Evolutionary conservation across 2,888 invertebrate species (phyloP).

Genomic region (Pelosia muscerda): DNA sequence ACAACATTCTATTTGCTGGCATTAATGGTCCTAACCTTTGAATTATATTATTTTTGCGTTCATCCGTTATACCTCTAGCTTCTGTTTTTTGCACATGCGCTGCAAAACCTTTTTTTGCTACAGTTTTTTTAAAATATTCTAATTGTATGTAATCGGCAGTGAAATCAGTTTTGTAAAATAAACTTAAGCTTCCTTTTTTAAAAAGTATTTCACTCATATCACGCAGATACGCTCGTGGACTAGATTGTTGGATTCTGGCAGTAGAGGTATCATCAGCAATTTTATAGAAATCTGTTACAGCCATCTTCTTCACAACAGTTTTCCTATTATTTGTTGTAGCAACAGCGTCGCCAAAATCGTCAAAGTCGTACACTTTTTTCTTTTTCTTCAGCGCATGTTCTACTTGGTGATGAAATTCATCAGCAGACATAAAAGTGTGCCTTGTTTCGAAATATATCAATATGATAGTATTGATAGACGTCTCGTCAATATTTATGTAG

Average conservation of each 20-base stretch:
- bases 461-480: slow-evolving; percentile 10
- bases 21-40: slow-evolving; percentile 19
- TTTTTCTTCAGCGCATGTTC: slow-evolving; percentile 9
- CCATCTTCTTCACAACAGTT: slow-evolving; percentile 15
- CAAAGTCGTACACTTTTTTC: slow-evolving; percentile 11
- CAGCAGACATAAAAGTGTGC: slow-evolving; percentile 12
- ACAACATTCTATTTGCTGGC: slow-evolving; percentile 18
- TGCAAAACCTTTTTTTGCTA: slow-evolving; percentile 14
- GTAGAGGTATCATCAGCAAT: slow-evolving; percentile 18
- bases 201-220: slow-evolving; percentile 1
- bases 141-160: slow-evolving; percentile 14
- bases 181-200: slow-evolving; percentile 16
- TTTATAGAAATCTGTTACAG: slow-evolving; percentile 15
- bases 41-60: slow-evolving; percentile 18
- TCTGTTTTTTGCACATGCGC: slow-evolving; percentile 18
- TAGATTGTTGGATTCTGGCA: slow-evolving; percentile 18
- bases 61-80: slow-evolving; percentile 16
- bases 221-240: slow-evolving; percentile 9
- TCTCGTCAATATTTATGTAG: slow-evolving; percentile 15
- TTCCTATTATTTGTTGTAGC: slow-evolving; percentile 18
- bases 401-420: slow-evolving; percentile 8
- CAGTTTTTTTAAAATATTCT: slow-evolving; percentile 17
- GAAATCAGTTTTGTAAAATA: slow-evolving; percentile 20
- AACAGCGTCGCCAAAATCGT: slow-evolving; percentile 14
- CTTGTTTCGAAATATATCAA: slow-evolving; percentile 13